Conservation (phyloP, 2,113 vertebrate species). For the Herpetotheres cachinnans region DNA sequence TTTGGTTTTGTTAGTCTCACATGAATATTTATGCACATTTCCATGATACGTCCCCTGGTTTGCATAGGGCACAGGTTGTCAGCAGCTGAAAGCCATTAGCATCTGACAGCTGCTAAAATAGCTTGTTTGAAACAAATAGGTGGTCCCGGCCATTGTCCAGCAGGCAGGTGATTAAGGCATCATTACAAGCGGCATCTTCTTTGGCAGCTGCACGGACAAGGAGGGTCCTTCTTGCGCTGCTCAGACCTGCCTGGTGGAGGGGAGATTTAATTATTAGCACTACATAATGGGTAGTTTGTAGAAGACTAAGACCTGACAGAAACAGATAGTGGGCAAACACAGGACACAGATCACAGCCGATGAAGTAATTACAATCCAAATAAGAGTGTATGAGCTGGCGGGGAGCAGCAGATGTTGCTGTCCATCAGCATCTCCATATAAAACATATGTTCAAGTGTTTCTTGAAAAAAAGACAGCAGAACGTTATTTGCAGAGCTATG, state of each 20-base stretch:
- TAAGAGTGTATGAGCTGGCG: not conserved
- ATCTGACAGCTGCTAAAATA: slow-evolving; percentile 30
- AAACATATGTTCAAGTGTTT: not conserved
- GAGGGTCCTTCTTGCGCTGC: not conserved
- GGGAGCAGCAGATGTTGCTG: slow-evolving; percentile 22
- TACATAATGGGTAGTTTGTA: not conserved
- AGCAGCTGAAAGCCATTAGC: slow-evolving; percentile 40
- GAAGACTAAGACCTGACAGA: not conserved
- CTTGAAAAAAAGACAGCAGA: not conserved
- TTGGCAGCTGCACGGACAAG: not conserved
- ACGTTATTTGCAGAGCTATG: not conserved
- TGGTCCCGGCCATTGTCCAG: not conserved
- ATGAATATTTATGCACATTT: slow-evolving; percentile 41
- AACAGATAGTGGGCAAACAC: not conserved
- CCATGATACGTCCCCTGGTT: not conserved
- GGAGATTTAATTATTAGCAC: not conserved
- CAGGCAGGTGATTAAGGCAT: not conserved
- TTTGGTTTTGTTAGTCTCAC: not conserved
- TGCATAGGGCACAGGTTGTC: slow-evolving; percentile 40
- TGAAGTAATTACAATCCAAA: not conserved
- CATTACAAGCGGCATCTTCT: not conserved
- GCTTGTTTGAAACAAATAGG: not conserved
- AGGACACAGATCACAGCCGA: not conserved
- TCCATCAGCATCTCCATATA: not conserved
- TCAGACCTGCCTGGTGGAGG: not conserved